These are phyloP conservation scores for Spialia ferax DNA, from an alignment of 2,888 invertebrate species.

Conservation along the genomic window DNA sequence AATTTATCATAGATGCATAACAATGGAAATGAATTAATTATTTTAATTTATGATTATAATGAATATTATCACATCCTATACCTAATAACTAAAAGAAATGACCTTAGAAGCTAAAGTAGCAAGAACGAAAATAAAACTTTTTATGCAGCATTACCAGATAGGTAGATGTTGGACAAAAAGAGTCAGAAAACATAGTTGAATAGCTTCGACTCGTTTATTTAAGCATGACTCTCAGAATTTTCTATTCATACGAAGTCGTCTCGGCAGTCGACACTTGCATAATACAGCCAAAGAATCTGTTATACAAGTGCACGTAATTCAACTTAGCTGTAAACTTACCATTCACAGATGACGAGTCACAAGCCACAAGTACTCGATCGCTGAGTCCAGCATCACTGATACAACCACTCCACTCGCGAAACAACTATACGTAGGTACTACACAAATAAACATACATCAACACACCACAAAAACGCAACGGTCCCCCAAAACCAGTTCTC, in stretches of 20 bases:
- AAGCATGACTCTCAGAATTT: slow-evolving; percentile 17
- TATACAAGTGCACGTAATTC: slow-evolving; percentile 42
- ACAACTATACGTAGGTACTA: slow-evolving; percentile 56
- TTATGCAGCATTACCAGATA: slow-evolving; percentile 5
- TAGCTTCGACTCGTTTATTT: slow-evolving; percentile 11
- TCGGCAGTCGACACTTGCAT: slow-evolving; percentile 46
- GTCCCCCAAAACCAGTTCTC: slow-evolving; percentile 75
- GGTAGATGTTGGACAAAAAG: slow-evolving; percentile 2
- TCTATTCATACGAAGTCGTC: slow-evolving; percentile 21
- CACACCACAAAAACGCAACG: slow-evolving; percentile 75
- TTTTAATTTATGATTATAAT: too few species aligned
- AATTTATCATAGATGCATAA: too few species aligned
- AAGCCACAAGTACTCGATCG: slow-evolving; percentile 41
- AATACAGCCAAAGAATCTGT: slow-evolving; percentile 39
- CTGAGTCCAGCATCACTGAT: slow-evolving; percentile 68
- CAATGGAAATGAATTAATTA: too few species aligned
- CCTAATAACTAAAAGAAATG: too few species aligned
- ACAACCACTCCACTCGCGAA: slow-evolving; percentile 69
- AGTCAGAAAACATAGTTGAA: slow-evolving; percentile 17
- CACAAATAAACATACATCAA: slow-evolving; percentile 63
- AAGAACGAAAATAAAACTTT: not conserved
- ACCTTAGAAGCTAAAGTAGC: not conserved
- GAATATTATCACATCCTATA: too few species aligned
- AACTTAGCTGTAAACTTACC: slow-evolving; percentile 46
- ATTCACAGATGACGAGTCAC: slow-evolving; percentile 45